These are phyloP conservation scores for Acropternis orthonyx DNA, from an alignment of 2,797 vertebrate genomes.

Conservation along the genomic window DNA sequence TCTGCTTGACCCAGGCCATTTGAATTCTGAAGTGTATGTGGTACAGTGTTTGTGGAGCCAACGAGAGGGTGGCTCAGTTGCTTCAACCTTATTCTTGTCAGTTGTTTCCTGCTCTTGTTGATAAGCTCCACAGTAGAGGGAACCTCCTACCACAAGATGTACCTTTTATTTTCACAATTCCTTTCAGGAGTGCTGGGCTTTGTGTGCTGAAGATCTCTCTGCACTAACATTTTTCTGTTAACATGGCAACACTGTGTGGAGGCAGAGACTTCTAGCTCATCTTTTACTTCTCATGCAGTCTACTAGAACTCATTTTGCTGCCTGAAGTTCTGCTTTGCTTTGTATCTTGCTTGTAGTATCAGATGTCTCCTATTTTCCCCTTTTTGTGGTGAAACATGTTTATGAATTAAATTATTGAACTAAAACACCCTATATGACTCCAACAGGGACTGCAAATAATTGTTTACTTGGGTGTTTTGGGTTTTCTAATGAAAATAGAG, in stretches of 20 bases:
- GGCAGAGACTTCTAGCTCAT: not conserved
- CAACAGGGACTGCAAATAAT: not conserved
- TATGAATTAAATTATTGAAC: not conserved
- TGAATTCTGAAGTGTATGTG: accelerated
- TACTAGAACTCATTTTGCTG: not conserved
- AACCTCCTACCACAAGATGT: not conserved
- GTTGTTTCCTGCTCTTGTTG: not conserved
- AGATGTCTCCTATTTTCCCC: not conserved
- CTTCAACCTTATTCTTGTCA: not conserved
- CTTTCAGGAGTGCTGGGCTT: not conserved
- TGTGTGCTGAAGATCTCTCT: not conserved
- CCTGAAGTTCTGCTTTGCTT: not conserved
- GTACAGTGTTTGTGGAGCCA: not conserved
- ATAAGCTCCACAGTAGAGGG: not conserved
- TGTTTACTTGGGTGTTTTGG: not conserved
- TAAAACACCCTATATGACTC: not conserved
- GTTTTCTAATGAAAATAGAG: not conserved
- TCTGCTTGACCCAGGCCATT: not conserved
- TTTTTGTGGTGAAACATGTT: not conserved
- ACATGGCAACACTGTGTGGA: conserved; percentile 15
- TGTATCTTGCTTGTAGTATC: not conserved
- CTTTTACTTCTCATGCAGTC: not conserved
- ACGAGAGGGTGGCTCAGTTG: not conserved
- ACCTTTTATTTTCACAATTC: not conserved
- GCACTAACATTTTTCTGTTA: not conserved